Base-by-base conservation (phyloP, 2,113 vertebrate genomes). In the Scopus umbretta region DNA sequence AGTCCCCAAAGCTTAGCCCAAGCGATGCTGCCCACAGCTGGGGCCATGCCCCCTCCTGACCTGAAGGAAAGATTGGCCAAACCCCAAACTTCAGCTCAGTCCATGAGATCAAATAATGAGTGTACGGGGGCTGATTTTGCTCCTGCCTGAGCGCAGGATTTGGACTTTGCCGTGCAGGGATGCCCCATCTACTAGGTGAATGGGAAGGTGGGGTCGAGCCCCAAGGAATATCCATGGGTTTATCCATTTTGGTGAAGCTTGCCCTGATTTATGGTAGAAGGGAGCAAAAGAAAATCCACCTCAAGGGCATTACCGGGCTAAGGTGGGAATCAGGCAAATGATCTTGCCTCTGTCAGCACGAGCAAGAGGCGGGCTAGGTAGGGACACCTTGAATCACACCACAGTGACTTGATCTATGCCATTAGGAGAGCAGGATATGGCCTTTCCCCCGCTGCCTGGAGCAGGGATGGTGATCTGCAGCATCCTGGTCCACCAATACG, bases 241-340 rank as follows among this genome's bases (percentile, higher is more conserved):
- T 58, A 36, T 52, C 72, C 11, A 1, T 56, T 66, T 52, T 79
- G 42, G 42, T 80, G 67, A 80, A 45, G 11, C 13, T 11, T 45
- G 3, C 38, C 25, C 38, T 67, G 50, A 42, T 81, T 91, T 30
- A 42, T 5, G 45, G 34, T 8, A 11, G 12, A 40, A 84, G 16
- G 16, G 78, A 90, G 34, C 43, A 76, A 74, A 71, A 72, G 56
- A 42, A 79, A 56, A 70, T 23, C 34, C 30, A 14, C 27, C 14
- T 27, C 47, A 16, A 42, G 34, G n/a, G n/a, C 42, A 10, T 8
- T 19, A 16, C 47, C 43, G 52, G 76, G 49, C 40, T 80, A 11
- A 53, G 25, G 22, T 2, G 38, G 27, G 42, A 47, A 55, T 0
- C 0, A 2, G 27, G 36, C 2, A 13, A 47, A 50, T 2, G 30